phyloP scores from a whole-genome alignment of 2,797 vertebrate genomes.

The Cephalopachus bancanus region DNA sequence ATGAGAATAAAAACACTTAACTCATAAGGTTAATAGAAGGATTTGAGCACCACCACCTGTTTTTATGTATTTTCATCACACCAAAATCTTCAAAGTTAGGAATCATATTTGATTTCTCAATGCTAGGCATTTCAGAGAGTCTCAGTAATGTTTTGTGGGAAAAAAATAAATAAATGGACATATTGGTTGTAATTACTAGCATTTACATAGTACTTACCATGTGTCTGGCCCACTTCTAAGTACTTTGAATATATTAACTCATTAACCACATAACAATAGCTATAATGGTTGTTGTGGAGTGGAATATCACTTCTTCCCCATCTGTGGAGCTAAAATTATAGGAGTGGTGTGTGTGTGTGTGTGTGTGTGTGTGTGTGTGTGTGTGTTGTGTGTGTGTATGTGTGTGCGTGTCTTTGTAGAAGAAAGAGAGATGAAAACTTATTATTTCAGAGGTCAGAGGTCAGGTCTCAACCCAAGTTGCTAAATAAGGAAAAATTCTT shows the following conservation, averaged over 20 bases:
- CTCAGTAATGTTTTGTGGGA: neutral
- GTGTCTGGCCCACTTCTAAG: neutral
- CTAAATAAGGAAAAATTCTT: neutral
- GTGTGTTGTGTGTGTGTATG: too few relatives aligned
- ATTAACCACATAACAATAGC: neutral
- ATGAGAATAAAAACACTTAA: neutral
- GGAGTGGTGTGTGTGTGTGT: neutral
- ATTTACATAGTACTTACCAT: neutral
- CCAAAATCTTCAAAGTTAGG: neutral
- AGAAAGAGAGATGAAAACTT: neutral
- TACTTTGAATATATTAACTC: constrained; percentile 47
- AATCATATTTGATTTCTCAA: neutral
- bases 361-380: neutral
- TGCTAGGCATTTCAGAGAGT: constrained; percentile 36
- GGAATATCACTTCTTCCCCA: neutral
- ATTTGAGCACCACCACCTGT: neutral
- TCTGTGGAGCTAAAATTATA: constrained; percentile 10
- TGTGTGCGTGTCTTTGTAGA: neutral
- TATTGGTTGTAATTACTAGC: neutral
- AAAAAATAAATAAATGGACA: neutral
- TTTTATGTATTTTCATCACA: neutral
- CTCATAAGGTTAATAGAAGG: neutral
- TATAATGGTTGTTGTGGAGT: neutral
- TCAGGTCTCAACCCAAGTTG: neutral
- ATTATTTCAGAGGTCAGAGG: neutral